Evolutionary conservation across 1,140 invertebrate genomes (phyloP), one percentile per base, ranked within the genome.

Genomic region (Bombus sylvicola): DNA sequence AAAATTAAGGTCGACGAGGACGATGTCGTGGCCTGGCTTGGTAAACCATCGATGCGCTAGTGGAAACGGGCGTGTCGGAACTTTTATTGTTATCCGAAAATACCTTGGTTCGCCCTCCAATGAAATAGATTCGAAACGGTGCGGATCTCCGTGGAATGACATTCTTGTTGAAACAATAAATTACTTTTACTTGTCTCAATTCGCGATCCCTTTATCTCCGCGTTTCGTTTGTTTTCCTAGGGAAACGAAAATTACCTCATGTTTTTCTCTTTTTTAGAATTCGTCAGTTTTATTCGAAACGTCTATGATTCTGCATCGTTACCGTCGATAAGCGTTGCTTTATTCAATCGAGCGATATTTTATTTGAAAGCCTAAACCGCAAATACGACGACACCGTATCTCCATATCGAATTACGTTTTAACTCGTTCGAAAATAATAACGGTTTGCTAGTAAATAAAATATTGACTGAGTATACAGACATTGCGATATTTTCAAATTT

Each of bases 71-170:
- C 12, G 64, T 71, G 28, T 31, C 66, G 37, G 43, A 85, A 85
- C 31, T 85, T 85, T 81, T 85, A 85, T 81, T 39, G 78, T 80
- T 57, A 81, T 43, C 75, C 53, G 64, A 53, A 69, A 86, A 82
- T 64, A 47, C 41, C 43, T 81, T 74, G 77, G 25, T 39, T 1
- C 37, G 47, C 0, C 22, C 15, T 18, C 31, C 41, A 57, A 5
- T 34, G 34, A 22, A 83, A 83, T 9, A 62, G 8, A 53, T 53
- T 59, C 6, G 12, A 25, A 5, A 4, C 10, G 41, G 10, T n/a
- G 69, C 10, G 41, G 3, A 37, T 81, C 68, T 41, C 69, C 22
- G 10, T 25, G 3, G 28, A 34, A 68, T 28, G 43, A 59, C 34
- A 57, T 41, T n/a, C 41, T 18, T 34, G 37, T 28, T 25, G 73